Evolutionary conservation across 2,797 vertebrate species (phyloP).

Genomic region (Echiichthys vipera): DNA sequence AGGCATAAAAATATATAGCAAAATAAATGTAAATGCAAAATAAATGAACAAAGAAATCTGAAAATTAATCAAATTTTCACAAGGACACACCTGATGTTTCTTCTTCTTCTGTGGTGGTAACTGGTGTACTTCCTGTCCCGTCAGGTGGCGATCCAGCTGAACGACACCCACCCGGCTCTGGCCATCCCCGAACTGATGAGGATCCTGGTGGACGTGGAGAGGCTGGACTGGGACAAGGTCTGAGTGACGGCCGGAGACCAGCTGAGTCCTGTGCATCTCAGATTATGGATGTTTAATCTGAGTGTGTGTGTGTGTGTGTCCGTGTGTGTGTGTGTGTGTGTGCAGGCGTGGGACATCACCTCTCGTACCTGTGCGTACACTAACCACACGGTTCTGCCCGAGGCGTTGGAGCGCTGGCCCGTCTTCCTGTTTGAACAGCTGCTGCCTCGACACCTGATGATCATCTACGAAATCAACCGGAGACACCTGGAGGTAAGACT

Average conservation of each 20-base stretch:
- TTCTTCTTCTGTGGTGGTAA: neutral
- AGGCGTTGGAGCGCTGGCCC: conserved; percentile 92
- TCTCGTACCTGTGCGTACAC: conserved; percentile 90
- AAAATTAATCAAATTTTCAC: too few relatives aligned
- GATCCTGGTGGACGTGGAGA: conserved; percentile 91
- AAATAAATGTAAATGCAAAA: too few relatives aligned
- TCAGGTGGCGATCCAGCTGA: conserved; percentile 92
- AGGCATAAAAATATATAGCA: too few relatives aligned
- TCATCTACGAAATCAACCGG: conserved; percentile 90
- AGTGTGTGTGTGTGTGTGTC: neutral
- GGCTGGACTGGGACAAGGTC: conserved; percentile 88
- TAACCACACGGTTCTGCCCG: conserved; percentile 91
- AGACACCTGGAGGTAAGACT: conserved; percentile 79
- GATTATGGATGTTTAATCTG: neutral
- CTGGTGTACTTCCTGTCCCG: neutral
- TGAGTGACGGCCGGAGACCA: too few relatives aligned
- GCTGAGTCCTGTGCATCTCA: too few relatives aligned
- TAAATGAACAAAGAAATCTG: too few relatives aligned
- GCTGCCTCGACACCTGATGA: conserved; percentile 88
- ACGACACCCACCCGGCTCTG: conserved; percentile 91
- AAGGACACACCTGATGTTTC: too few relatives aligned
- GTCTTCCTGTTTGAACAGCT: conserved; percentile 90
- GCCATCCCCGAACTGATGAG: conserved; percentile 93
- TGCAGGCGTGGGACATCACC: conserved; percentile 91
- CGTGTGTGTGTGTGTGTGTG: neutral